Percentiles rank a stretch among this genome's conserved stretches.
These are phyloP conservation scores for Podarcis muralis DNA, from an alignment of 2,113 vertebrate genomes.

Conservation along the genomic window DNA sequence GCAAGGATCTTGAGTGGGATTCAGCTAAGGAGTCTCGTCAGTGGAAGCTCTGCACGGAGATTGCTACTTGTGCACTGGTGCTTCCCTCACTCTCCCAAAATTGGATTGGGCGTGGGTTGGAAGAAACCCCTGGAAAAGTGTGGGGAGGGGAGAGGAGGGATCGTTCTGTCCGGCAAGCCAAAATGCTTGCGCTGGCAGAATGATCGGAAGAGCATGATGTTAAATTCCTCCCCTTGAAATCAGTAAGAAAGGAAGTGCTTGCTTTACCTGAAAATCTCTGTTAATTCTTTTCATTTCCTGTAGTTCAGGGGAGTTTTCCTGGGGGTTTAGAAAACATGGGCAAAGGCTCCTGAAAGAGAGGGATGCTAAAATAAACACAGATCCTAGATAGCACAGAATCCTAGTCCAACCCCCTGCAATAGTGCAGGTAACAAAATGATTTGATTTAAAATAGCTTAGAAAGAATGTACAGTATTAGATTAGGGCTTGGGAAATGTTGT, in stretches of 20 bases:
- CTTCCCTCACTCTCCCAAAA: no score
- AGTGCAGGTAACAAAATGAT: not conserved
- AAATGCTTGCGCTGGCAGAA: no score
- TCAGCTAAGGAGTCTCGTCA: no score
- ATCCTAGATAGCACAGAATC: not conserved
- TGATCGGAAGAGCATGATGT: no score
- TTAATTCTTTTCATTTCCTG: conserved; percentile 84
- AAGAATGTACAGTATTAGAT: not conserved
- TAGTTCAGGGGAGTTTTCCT: conserved; percentile 79
- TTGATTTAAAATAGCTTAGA: conserved; percentile 21
- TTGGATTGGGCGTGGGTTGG: no score
- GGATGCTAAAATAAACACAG: conserved; percentile 43
- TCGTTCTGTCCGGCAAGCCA: no score
- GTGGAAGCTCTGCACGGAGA: no score
- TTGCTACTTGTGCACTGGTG: no score
- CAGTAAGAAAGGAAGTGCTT: not conserved
- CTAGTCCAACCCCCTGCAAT: no score
- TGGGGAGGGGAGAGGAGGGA: no score
- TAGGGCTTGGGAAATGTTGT: not conserved
- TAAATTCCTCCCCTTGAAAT: not conserved
- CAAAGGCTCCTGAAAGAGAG: conserved; percentile 78
- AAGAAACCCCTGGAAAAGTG: no score
- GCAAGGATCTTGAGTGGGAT: not conserved
- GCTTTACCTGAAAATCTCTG: conserved; percentile 85
- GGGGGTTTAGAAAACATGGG: conserved; percentile 78